Conservation (phyloP, 2,888 invertebrate genomes). For the Strigamia transsilvanica region DNA sequence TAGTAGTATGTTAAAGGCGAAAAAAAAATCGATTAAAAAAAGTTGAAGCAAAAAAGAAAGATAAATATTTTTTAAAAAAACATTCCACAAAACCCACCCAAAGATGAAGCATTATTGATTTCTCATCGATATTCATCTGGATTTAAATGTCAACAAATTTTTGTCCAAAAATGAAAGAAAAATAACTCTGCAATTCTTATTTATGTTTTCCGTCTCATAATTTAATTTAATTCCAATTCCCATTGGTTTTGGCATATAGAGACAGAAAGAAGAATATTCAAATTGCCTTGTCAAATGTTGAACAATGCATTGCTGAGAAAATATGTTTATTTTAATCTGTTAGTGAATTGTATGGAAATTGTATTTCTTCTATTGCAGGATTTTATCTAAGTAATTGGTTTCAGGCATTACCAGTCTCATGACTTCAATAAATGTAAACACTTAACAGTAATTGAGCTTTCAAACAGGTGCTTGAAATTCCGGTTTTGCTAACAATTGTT, state of each 20-base stretch:
- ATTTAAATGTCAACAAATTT: not conserved
- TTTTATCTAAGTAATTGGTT: not conserved
- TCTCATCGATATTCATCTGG: not conserved
- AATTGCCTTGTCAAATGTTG: too few relatives aligned
- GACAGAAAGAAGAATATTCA: too few relatives aligned
- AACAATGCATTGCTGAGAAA: too few relatives aligned
- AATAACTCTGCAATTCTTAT: too few relatives aligned
- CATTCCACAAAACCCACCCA: not conserved
- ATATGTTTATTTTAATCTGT: not conserved
- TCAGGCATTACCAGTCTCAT: not conserved
- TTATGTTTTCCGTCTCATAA: not conserved
- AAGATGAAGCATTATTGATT: not conserved
- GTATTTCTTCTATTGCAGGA: too few relatives aligned
- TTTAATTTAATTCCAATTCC: not conserved
- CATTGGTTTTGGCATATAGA: too few relatives aligned
- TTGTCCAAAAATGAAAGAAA: not conserved
- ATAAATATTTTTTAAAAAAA: not conserved
- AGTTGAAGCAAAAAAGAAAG: not conserved
- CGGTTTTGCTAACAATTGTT: not conserved
- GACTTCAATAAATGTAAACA: not conserved
- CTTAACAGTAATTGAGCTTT: not conserved
- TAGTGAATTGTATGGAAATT: too few relatives aligned
- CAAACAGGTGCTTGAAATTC: not conserved
- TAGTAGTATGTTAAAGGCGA: not conserved
- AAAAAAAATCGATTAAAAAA: not conserved